Conservation (phyloP, 2,888 invertebrate genomes). For the Smittia aterrima region DNA sequence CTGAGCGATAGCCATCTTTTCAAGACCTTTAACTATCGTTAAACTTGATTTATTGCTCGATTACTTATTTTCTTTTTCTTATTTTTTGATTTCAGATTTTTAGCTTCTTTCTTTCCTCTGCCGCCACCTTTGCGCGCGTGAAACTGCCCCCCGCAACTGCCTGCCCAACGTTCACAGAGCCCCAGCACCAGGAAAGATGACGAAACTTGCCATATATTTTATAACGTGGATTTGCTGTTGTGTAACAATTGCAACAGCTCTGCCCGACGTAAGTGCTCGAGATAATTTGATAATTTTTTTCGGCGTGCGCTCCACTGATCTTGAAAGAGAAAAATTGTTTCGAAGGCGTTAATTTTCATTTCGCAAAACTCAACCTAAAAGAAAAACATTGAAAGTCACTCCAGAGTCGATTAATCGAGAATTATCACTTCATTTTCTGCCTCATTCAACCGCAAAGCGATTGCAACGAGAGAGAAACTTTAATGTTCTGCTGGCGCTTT, state of each 20-base stretch:
- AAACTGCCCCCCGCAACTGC: background rate
- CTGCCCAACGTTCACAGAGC: background rate
- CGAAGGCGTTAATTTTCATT: background rate
- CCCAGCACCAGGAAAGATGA: constrained; percentile 36
- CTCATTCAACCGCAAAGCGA: too few species aligned
- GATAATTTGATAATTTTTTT: constrained; percentile 35
- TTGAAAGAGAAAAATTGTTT: constrained; percentile 15
- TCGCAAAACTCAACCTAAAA: background rate
- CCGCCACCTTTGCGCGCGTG: constrained; percentile 1
- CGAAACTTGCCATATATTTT: constrained; percentile 40
- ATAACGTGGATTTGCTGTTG: constrained; percentile 40
- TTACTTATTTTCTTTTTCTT: background rate
- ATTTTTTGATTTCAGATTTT: constrained; percentile 25
- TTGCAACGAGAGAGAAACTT: too few species aligned
- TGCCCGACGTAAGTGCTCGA: constrained; percentile 35
- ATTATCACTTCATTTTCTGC: background rate
- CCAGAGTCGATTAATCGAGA: background rate
- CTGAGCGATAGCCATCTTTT: background rate
- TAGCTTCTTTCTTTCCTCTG: background rate
- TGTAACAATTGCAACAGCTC: constrained; percentile 28
- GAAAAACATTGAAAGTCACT: background rate
- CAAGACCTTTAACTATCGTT: background rate
- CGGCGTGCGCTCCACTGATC: constrained; percentile 31
- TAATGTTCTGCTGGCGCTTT: too few species aligned
- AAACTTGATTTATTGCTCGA: background rate